Percentiles rank a stretch among this genome's conserved stretches.
Evolutionary conservation across 2,797 vertebrate genomes (phyloP).

Genomic region (Falco rusticolus): DNA sequence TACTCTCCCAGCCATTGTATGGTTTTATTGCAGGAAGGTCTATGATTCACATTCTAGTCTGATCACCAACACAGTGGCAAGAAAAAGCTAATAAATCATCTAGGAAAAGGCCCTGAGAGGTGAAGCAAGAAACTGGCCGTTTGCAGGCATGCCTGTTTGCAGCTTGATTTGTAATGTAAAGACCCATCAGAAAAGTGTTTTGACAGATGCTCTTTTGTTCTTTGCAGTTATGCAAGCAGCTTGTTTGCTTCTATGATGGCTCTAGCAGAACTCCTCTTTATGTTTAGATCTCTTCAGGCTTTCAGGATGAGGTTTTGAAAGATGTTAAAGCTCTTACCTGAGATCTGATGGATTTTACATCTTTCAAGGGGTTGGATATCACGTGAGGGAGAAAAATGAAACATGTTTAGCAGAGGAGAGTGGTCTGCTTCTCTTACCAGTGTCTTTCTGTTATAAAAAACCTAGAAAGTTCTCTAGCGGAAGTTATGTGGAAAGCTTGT

Average conservation of each 20-base stretch:
- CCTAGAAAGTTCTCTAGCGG: not conserved
- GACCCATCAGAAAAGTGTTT: not conserved
- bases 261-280: not conserved
- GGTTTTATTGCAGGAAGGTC: not conserved
- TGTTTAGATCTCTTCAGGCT: not conserved
- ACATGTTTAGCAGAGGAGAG: not conserved
- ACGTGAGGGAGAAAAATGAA: not conserved
- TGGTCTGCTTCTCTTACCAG: not conserved
- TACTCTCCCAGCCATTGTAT: not conserved
- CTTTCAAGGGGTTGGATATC: not conserved
- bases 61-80: not conserved
- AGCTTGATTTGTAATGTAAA: not conserved
- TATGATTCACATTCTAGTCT: not conserved
- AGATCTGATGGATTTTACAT: not conserved
- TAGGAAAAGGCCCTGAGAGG: not conserved
- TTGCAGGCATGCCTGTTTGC: not conserved
- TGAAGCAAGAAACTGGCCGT: not conserved
- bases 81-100: not conserved
- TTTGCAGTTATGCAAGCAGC: not conserved
- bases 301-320: not conserved
- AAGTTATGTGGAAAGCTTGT: not conserved
- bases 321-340: not conserved
- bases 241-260: not conserved
- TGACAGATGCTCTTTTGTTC: slow-evolving; percentile 16
- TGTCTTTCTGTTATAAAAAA: not conserved